Base-by-base conservation (phyloP, 53 echinoderm and acorn worm genomes). In the Henricia sp. region DNA sequence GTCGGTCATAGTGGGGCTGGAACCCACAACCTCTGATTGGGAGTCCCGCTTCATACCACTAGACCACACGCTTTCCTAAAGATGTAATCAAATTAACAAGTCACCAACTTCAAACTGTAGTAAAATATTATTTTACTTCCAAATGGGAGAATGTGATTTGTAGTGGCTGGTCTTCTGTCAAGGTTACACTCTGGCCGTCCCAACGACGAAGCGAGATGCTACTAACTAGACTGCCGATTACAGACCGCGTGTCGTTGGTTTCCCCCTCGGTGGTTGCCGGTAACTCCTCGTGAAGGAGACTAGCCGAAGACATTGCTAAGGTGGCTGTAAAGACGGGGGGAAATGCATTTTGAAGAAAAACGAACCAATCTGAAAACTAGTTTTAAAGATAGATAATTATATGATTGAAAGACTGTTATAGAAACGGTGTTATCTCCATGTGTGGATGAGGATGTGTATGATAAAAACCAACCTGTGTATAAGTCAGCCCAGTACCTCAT, bases 151-250 rank as follows among this genome's bases (percentile, higher is more conserved):
- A 94, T 13, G 85, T 82, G 12, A 93, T 65, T 51, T 82, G 53
- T 44, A 91, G 54, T n/a, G 95, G 95, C 25, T 86, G 37, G 11
- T 89, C 84, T 24, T 71, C 48, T 5, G 59, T 83, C 28, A 89
- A 52, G 4, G 19, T 40, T 40, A 91, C 37, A 1, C 24, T 68
- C 11, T 69, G 32, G 3, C 82, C 82, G 27, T 89, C 89, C 83
- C 89, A 86, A 30, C 83, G 69, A 19, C 64, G 75, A 17, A 89
- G 46, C 0, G 87, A 83, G 14, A 91, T 86, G 17, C 86, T 91
- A 11, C 83, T 88, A 50, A 94, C 89, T 42, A 91, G 52, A 73
- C 88, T 91, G 16, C 63, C 80, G 63, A 94, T 91, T 14, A n/a
- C 6, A 14, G 25, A 55, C 25, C 39, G 25, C 24, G n/a, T 19